These are phyloP conservation scores for Nestor notabilis DNA, from an alignment of 2,113 vertebrate species.

Conservation along the genomic window DNA sequence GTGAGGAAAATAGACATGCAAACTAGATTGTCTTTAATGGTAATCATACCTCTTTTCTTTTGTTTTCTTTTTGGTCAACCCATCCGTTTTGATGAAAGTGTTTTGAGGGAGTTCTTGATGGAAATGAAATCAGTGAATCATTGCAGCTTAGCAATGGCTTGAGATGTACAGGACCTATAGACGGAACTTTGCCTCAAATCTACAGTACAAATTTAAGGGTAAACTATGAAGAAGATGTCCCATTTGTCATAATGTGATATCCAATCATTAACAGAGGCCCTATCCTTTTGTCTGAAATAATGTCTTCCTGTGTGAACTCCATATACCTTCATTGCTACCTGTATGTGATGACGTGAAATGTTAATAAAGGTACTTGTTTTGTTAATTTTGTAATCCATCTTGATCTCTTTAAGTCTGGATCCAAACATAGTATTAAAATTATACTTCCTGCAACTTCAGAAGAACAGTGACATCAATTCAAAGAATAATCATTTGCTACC, in stretches of 20 bases:
- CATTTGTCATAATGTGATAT: slow-evolving; percentile 65
- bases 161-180: slow-evolving; percentile 70
- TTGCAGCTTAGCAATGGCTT: slow-evolving; percentile 78
- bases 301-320: slow-evolving; percentile 40
- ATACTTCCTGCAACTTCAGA: not conserved
- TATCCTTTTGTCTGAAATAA: slow-evolving; percentile 61
- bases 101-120: slow-evolving; percentile 79
- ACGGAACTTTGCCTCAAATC: slow-evolving; percentile 81
- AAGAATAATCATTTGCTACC: not conserved
- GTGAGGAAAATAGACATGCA: slow-evolving; percentile 27
- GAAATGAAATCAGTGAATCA: slow-evolving; percentile 79
- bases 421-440: not conserved
- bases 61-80: slow-evolving; percentile 69
- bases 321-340: slow-evolving; percentile 47
- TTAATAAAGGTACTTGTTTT: not conserved
- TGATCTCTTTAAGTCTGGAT: not conserved
- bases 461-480: not conserved
- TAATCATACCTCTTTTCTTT: slow-evolving; percentile 60
- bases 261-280: slow-evolving; percentile 53
- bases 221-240: slow-evolving; percentile 72
- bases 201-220: slow-evolving; percentile 81
- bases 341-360: slow-evolving; percentile 55
- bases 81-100: slow-evolving; percentile 75
- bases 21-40: slow-evolving; percentile 18
- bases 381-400: not conserved